Conservation (phyloP, 2,797 vertebrate genomes). For the Aldrovandia affinis region DNA sequence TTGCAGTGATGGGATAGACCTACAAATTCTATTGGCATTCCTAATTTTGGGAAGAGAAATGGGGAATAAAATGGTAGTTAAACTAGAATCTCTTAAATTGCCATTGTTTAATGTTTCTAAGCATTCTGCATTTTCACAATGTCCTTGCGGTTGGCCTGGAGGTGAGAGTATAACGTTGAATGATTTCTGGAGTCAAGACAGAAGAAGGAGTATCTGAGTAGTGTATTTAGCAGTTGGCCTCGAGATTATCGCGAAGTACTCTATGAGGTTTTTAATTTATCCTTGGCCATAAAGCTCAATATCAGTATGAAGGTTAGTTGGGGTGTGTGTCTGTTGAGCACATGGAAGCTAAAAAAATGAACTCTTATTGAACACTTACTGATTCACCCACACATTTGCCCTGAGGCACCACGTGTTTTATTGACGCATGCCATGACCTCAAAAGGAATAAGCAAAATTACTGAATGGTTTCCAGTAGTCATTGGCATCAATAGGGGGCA, state of each 20-base stretch:
- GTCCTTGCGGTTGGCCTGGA: background rate
- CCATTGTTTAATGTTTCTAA: background rate
- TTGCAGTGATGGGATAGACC: background rate
- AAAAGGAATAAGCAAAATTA: conserved; percentile 6
- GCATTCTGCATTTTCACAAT: background rate
- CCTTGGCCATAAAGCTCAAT: background rate
- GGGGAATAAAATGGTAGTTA: background rate
- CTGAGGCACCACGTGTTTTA: background rate
- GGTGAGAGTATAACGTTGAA: background rate
- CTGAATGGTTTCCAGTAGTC: background rate
- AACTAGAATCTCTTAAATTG: background rate
- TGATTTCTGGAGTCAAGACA: background rate
- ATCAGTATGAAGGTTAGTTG: background rate
- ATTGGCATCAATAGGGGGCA: background rate
- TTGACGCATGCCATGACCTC: background rate
- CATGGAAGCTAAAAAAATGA: conserved; percentile 5
- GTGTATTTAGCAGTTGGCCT: background rate
- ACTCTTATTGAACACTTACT: background rate
- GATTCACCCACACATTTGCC: conserved; percentile 6
- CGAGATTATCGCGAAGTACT: background rate
- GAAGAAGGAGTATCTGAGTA: background rate
- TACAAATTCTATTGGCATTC: background rate
- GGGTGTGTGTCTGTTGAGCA: background rate
- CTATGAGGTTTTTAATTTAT: background rate
- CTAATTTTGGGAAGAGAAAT: too few relatives aligned